These are phyloP conservation scores for Megaceryle torquata DNA, from an alignment of 2,113 vertebrate species.

Conservation along the genomic window DNA sequence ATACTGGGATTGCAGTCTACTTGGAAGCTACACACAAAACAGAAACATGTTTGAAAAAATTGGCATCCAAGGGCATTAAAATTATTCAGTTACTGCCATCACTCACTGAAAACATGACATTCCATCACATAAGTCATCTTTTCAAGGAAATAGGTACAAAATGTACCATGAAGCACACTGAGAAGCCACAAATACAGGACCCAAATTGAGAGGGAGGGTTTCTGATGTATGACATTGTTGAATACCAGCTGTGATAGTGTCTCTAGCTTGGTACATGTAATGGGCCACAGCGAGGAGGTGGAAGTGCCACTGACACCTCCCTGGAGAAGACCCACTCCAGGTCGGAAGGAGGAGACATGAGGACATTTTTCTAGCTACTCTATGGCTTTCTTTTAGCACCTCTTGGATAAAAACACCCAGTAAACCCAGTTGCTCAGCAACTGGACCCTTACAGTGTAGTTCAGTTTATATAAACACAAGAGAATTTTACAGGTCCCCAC, in stretches of 20 bases:
- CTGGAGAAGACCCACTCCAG: not conserved
- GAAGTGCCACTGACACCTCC: not conserved
- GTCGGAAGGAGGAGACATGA: not conserved
- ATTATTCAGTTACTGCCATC: constrained; percentile 41
- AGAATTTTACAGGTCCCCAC: not conserved
- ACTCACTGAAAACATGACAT: constrained; percentile 32
- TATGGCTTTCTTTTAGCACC: not conserved
- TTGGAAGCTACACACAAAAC: constrained; percentile 11
- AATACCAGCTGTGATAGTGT: not conserved
- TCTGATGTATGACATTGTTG: not conserved
- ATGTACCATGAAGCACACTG: not conserved
- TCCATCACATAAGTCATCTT: constrained; percentile 46
- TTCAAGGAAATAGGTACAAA: not conserved
- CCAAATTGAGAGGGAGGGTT: not conserved
- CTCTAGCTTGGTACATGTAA: not conserved
- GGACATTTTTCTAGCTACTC: not conserved
- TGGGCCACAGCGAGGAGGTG: accelerated
- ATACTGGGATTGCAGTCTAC: not conserved
- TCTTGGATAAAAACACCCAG: not conserved
- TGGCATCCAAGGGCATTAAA: constrained; percentile 29
- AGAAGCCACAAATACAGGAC: not conserved
- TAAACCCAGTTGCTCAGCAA: not conserved
- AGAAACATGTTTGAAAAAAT: constrained; percentile 17
- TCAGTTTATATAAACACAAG: not conserved
- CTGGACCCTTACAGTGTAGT: not conserved